These are phyloP conservation scores for Noctua janthe DNA, from an alignment of 2,888 invertebrate genomes.

Conservation along the genomic window DNA sequence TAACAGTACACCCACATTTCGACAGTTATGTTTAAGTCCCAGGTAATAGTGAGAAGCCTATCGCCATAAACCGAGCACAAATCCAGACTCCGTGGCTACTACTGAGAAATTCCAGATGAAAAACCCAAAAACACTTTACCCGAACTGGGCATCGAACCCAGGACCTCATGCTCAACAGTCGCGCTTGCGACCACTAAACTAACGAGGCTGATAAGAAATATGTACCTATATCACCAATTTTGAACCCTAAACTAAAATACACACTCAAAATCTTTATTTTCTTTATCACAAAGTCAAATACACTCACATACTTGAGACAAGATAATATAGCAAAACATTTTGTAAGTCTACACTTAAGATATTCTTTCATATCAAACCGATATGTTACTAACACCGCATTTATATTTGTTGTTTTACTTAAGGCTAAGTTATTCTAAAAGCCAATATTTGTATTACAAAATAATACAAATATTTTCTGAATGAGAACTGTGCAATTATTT, in stretches of 20 bases:
- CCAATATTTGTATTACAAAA: neutral
- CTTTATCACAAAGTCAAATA: slow-evolving; percentile 2
- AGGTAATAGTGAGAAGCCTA: too few species aligned
- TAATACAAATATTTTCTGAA: neutral
- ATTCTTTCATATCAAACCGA: neutral
- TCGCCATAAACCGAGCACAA: too few species aligned
- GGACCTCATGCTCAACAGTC: neutral
- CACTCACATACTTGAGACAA: neutral
- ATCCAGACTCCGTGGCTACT: too few species aligned
- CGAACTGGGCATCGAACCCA: neutral
- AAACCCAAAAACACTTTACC: neutral
- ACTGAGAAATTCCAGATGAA: neutral
- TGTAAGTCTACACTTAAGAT: slow-evolving; percentile 2
- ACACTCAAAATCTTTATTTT: neutral
- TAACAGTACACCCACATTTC: too few species aligned
- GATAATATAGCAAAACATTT: slow-evolving; percentile 20
- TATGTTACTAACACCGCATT: slow-evolving; percentile 17
- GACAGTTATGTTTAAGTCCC: too few species aligned
- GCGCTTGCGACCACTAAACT: too few species aligned
- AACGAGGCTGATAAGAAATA: too few species aligned
- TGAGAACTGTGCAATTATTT: neutral
- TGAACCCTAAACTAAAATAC: neutral
- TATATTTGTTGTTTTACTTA: slow-evolving; percentile 25
- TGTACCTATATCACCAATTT: neutral
- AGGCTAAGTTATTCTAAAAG: slow-evolving; percentile 3